Evolutionary conservation across 2,888 invertebrate genomes (phyloP).

Genomic region (Anaspis maculata): DNA sequence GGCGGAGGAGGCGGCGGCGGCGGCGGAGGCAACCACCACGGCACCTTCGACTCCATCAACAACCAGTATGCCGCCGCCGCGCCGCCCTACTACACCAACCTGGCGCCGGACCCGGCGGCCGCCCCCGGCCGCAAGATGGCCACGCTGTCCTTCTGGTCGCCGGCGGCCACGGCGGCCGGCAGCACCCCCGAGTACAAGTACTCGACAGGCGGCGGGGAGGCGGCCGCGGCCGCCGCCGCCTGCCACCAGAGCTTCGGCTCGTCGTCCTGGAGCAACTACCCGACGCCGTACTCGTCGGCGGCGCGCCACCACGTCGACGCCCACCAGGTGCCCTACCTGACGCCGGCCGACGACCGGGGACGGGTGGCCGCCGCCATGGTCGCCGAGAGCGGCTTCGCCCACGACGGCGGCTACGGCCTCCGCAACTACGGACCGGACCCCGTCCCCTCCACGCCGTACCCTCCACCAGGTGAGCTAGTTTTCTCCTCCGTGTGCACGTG

Average conservation of each 20-base stretch:
- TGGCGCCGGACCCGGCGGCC: conserved; percentile 55
- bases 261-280: conserved; percentile 68
- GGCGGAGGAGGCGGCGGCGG: conserved; percentile 50
- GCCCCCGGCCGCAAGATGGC: conserved; percentile 52
- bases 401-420: conserved; percentile 55
- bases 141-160: conserved; percentile 61
- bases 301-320: conserved; percentile 54
- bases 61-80: conserved; percentile 62
- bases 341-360: conserved; percentile 61
- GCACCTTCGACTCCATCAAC: conserved; percentile 51
- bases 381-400: conserved; percentile 58
- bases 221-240: conserved; percentile 48
- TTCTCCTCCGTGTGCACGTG: conserved; percentile 1
- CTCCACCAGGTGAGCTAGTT: conserved; percentile 58
- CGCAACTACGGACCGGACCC: conserved; percentile 67
- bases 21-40: conserved; percentile 53
- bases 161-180: conserved; percentile 51
- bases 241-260: conserved; percentile 64
- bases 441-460: conserved; percentile 67
- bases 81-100: conserved; percentile 71
- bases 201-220: conserved; percentile 41
- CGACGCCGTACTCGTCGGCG: conserved; percentile 50
- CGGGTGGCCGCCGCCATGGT: conserved; percentile 51
- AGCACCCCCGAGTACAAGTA: conserved; percentile 55
- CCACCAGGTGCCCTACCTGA: conserved; percentile 57